Conservation (phyloP, 37 sponge, comb jelly and placozoan species). For the Diacarnus erythraeanus region DNA sequence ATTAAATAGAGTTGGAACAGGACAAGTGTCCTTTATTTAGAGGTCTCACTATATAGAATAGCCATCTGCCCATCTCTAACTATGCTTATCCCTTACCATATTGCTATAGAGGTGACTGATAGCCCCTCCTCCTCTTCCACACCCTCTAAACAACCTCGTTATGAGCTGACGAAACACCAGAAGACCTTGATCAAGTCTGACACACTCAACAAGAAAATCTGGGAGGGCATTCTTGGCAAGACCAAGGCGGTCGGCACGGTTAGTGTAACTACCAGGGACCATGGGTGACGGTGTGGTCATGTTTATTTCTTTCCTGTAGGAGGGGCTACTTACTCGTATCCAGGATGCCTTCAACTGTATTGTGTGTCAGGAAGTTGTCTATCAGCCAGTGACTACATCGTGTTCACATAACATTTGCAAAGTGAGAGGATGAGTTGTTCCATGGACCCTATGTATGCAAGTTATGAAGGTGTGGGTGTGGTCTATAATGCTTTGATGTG, state of each 20-base stretch:
- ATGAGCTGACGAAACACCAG: conserved; percentile 59
- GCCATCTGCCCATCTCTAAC: too few relatives aligned
- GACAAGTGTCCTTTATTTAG: background rate
- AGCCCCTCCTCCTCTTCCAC: background rate
- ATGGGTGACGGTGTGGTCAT: background rate
- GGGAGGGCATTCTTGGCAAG: conserved; percentile 57
- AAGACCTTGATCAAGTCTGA: conserved; percentile 57
- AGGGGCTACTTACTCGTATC: conserved; percentile 54
- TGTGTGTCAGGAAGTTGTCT: conserved; percentile 85
- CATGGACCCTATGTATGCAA: too few relatives aligned
- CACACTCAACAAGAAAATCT: conserved; percentile 66
- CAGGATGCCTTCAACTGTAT: conserved; percentile 84
- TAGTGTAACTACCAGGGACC: background rate
- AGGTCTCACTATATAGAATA: background rate
- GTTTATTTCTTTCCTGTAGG: conserved; percentile 38
- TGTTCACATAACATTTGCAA: conserved; percentile 86
- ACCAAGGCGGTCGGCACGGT: conserved; percentile 11
- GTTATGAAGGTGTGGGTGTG: too few relatives aligned
- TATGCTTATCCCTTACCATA: too few relatives aligned
- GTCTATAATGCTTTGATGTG: too few relatives aligned
- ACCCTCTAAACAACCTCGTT: conserved; percentile 74
- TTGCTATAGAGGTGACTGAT: background rate
- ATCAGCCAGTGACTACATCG: conserved; percentile 78
- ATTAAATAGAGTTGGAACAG: too few relatives aligned
- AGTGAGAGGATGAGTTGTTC: too few relatives aligned